Evolutionary conservation across 1,140 invertebrate genomes (phyloP), one percentile per base, ranked within the genome.

Genomic region (Copidosoma floridanum): DNA sequence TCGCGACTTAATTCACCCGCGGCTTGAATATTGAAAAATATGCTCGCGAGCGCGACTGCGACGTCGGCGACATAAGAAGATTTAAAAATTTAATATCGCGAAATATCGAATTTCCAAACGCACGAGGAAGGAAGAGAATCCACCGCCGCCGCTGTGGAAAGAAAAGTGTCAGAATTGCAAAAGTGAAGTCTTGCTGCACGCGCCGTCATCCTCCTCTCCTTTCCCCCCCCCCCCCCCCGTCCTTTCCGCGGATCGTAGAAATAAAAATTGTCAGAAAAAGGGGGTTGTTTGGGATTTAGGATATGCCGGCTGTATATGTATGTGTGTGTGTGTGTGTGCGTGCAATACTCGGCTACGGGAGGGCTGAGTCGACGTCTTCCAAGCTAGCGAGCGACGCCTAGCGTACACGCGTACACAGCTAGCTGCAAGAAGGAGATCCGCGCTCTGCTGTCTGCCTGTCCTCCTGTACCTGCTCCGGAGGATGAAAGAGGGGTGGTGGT

Each of bases 321-420:
- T 21, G 44, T n/a, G 14, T 37, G 38, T 48, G 21, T 44, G 40
- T 26, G 18, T 46, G 54, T 58, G 43, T 21, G 32, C 48, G 38
- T 24, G 57, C 29, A 57, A 60, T 43, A 48, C 29, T 6, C 29
- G 29, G 29, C 6, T 32, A 32, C 29, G 29, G 68, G 62, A 55
- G 71, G 74, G 75, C 75, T 77, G 75, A 75, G 73, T 77, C 75
- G 73, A 75, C 73, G 70, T 72, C 70, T 77, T 75, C 75, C 71
- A 68, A 65, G 65, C n/a, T n/a, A n/a, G n/a, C n/a, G n/a, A n/a
- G n/a, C n/a, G n/a, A 63, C 53, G 50, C 64, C 65, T 68, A 23
- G 18, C 7, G 10, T 16, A 8, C 7, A 11, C 12, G 18, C 62
- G 65, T 67, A 65, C 12, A 35, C 4, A 3, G 23, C 23, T n/a